Base-by-base conservation (phyloP, 2,797 vertebrate genomes). In the Xiphophorus birchmanni region DNA sequence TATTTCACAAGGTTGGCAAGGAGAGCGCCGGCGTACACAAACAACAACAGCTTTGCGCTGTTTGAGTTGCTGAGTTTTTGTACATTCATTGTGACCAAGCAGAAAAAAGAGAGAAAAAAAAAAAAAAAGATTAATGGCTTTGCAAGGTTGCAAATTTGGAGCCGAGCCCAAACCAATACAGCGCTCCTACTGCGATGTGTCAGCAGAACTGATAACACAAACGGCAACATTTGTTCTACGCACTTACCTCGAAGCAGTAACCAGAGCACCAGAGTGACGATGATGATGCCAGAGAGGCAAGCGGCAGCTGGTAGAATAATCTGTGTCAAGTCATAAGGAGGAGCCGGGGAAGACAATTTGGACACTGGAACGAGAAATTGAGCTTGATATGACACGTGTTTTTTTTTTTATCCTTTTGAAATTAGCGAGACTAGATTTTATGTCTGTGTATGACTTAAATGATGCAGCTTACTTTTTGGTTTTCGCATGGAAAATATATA, bases 231-330 rank as follows among this genome's bases (percentile, higher is more conserved):
- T 21, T 1, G 0, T 35, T 15, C n/a, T 76, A 63, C 44, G 1
- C 17, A 79, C 88, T 0, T 84, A 96, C 95, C 89, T 0, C 82
- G 93, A 78, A 95, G 26, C 10, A 89, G 56, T 13, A 89, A n/a
- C 18, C 89, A 88, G 45, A 92, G 85, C 45, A 83, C 47, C 72
- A 95, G 74, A 40, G 75, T 75, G 60, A 90, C 42, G 2, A 93
- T 77, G n/a, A 93, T 88, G 81, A 95, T 17, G 13, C 45, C 80
- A 42, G 78, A 80, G 5, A 93, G 81, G 71, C 84, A 86, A 73
- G 90, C 44, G 1, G 86, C 85, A 9, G 77, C 82, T 17, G 88
- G 69, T 7, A 91, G 56, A 45, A 94, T 1, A 8, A 93, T n/a
- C 77, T 84, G 89, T 15, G 77, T 84, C 44, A 84, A 42, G 73